Percentiles rank a stretch among this genome's conserved stretches.
phyloP scores from a whole-genome alignment of 1,140 invertebrate species.

The Gonioctena quinquepunctata region DNA sequence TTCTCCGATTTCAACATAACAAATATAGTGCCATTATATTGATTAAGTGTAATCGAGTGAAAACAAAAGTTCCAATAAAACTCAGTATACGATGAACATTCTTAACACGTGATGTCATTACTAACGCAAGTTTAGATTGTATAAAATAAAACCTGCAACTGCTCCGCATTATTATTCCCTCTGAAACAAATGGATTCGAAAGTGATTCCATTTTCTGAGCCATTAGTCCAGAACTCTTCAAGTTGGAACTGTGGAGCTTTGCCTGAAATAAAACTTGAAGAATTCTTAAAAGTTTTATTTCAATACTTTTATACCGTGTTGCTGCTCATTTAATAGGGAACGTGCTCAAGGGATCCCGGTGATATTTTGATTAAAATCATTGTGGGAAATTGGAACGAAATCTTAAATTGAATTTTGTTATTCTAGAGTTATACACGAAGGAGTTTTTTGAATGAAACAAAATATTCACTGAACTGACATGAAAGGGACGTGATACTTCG shows the following conservation, averaged over 20 bases:
- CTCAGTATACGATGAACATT: conserved; percentile 12
- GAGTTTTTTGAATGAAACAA: too few relatives aligned
- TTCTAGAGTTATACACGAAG: too few relatives aligned
- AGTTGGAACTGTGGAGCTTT: conserved; percentile 7
- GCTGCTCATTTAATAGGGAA: neutral
- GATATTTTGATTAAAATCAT: neutral
- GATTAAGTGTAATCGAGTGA: neutral
- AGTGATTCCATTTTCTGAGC: conserved; percentile 49
- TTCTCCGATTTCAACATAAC: too few relatives aligned
- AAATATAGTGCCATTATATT: too few relatives aligned
- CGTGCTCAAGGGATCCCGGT: neutral
- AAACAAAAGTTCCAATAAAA: conserved; percentile 16
- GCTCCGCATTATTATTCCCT: conserved; percentile 19
- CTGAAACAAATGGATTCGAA: conserved; percentile 45
- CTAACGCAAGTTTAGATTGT: conserved; percentile 5
- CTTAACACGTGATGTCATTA: conserved; percentile 28
- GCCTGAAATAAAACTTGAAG: conserved; percentile 32
- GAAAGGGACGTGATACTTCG: too few relatives aligned
- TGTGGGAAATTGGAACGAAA: too few relatives aligned
- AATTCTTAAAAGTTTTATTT: conserved; percentile 32
- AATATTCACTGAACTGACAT: too few relatives aligned
- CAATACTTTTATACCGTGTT: conserved; percentile 12
- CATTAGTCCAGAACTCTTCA: conserved; percentile 44
- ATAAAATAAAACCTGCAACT: conserved; percentile 30
- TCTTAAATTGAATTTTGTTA: too few relatives aligned